A percentile compares a stretch with the other conserved stretches of the same genome.
Conservation (phyloP, 2,888 invertebrate species). For the Amphipoea lucens region DNA sequence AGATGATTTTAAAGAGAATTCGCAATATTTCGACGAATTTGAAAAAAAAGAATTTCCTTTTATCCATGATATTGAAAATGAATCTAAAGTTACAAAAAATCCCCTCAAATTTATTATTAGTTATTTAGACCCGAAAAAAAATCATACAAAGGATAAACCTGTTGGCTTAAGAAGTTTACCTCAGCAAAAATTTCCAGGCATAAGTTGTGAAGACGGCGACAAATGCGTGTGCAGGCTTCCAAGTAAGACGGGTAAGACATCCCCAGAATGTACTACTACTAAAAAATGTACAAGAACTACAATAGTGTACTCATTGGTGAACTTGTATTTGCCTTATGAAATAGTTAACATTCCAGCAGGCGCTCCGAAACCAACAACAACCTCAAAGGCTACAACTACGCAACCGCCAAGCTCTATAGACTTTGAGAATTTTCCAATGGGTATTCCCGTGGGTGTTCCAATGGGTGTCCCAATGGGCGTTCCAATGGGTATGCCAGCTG, state of each 20-base stretch:
- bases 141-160: slow-evolving; percentile 71
- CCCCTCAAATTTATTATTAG: slow-evolving; percentile 14
- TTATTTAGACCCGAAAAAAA: slow-evolving; percentile 35
- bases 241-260: slow-evolving; percentile 9
- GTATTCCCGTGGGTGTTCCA: slow-evolving; percentile 21
- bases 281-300: slow-evolving; percentile 43
- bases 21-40: slow-evolving; percentile 46
- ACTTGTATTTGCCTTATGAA: slow-evolving; percentile 50
- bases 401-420: slow-evolving; percentile 1
- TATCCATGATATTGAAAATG: slow-evolving; percentile 32
- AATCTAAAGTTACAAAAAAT: slow-evolving; percentile 15
- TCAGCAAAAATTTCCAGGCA: slow-evolving; percentile 20
- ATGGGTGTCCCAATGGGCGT: slow-evolving; percentile 29
- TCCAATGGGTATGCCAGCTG: slow-evolving; percentile 32
- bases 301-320: slow-evolving; percentile 38
- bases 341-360: slow-evolving; percentile 28
- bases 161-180: slow-evolving; percentile 80
- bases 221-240: slow-evolving; percentile 30
- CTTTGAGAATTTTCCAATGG: slow-evolving; percentile 21
- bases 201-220: slow-evolving; percentile 11
- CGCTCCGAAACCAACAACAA: slow-evolving; percentile 2
- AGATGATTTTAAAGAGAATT: slow-evolving; percentile 46
- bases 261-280: not conserved
- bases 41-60: slow-evolving; percentile 35
- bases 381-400: not conserved